Conservation (phyloP, 1,140 invertebrate genomes). For the Nilaparvata lugens region DNA sequence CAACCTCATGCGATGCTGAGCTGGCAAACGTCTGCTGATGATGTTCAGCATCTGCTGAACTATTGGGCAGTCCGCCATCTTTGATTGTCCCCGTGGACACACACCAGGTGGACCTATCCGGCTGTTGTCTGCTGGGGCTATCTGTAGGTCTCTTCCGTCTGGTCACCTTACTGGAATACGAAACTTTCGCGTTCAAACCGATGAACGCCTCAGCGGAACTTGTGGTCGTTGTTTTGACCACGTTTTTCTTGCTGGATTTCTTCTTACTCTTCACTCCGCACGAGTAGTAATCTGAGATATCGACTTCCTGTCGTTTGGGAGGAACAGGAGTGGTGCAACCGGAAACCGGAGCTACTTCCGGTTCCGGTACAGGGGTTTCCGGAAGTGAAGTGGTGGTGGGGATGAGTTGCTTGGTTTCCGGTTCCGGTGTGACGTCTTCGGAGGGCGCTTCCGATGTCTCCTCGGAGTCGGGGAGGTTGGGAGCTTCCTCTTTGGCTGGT, state of each 20-base stretch:
- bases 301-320: conserved; percentile 18
- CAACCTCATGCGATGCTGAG: conserved; percentile 59
- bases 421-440: conserved; percentile 7
- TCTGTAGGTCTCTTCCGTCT: conserved; percentile 23
- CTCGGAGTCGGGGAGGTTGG: conserved; percentile 45
- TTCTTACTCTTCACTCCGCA: conserved; percentile 21
- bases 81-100: conserved; percentile 37
- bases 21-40: conserved; percentile 34
- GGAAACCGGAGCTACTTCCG: neutral
- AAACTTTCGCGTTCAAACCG: conserved; percentile 10
- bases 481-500: conserved; percentile 47
- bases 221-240: neutral
- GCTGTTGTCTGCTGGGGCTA: conserved; percentile 45
- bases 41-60: neutral
- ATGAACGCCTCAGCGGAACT: conserved; percentile 2
- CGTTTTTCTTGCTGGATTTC: conserved; percentile 15
- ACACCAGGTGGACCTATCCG: conserved; percentile 26
- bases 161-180: conserved; percentile 15
- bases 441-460: conserved; percentile 55
- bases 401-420: too few species aligned
- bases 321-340: neutral
- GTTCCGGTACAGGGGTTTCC: neutral
- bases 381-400: neutral
- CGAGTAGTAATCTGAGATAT: conserved; percentile 27
- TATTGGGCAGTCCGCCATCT: conserved; percentile 10